Base-by-base conservation (phyloP, 2,113 vertebrate genomes). In the Numida meleagris region DNA sequence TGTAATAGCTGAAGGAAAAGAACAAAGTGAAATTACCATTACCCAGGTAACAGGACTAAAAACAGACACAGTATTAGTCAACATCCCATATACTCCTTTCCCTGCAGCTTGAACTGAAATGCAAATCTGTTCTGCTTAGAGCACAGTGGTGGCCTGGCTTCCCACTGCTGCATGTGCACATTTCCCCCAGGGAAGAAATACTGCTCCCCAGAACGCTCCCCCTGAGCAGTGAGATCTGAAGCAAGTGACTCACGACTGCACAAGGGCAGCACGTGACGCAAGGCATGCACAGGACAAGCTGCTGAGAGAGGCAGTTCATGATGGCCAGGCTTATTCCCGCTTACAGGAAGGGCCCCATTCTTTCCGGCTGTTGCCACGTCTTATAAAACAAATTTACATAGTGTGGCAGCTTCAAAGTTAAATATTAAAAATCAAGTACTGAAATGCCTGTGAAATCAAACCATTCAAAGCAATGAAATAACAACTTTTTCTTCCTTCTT, bases 201-300 rank as follows among this genome's bases (percentile, higher is more conserved):
- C 15, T 53, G 51, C 51, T 82, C 63, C 53, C 91, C 82, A 78
- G 83, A 86, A 84, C 0, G 34, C 89, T 94, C 76, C 73, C 90
- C 84, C 94, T 2, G 14, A 94, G 94, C 93, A 67, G 75, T 36
- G 82, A 88, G 76, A 94, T 83, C 79, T 89, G 75, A 91, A 92
- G 89, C 91, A 92, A 96, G 95, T 93, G 95, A 96, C 92, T 94
- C 93, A 84, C 36, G 92, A 77, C 92, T 91, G 88, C 94, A 82
- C 93, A 93, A 94, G 3, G n/a, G 57, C 83, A 93, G 86, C 88
- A 61, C 78, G 77, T 95, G 95, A 97, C 83, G 81, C 83, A 95
- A 94, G 82, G 82, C 77, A 65, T 27, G 1, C 67, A 8, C 16
- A 71, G 62, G 61, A 61, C 61, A 81, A 92, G 77, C 71, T 95